Evolutionary conservation across 1,140 invertebrate genomes (phyloP).

Genomic region (Spodoptera litura): DNA sequence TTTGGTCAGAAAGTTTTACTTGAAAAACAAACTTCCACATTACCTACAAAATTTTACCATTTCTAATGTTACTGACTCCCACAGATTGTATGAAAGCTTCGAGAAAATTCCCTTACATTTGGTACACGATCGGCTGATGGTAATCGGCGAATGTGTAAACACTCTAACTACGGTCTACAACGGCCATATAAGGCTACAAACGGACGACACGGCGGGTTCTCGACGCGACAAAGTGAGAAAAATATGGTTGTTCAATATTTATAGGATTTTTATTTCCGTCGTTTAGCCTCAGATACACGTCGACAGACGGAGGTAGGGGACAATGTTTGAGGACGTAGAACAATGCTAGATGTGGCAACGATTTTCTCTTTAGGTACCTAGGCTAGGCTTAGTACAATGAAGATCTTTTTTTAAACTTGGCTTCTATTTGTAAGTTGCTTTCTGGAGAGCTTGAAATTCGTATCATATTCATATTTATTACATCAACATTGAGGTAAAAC

Average conservation of each 20-base stretch:
- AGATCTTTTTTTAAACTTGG: too few relatives aligned
- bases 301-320: slow-evolving; percentile 57
- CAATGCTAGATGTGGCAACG: slow-evolving; percentile 54
- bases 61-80: too few relatives aligned
- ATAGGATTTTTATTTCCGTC: slow-evolving; percentile 84
- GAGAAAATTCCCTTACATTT: not conserved
- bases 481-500: too few relatives aligned
- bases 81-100: too few relatives aligned
- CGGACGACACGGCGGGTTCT: slow-evolving; percentile 63
- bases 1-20: too few relatives aligned
- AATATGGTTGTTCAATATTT: slow-evolving; percentile 85
- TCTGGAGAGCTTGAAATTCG: too few relatives aligned
- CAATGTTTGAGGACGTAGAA: slow-evolving; percentile 53
- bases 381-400: not conserved
- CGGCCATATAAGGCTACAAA: slow-evolving; percentile 57
- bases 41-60: too few relatives aligned
- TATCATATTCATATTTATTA: too few relatives aligned
- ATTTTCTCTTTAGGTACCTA: not conserved
- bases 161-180: slow-evolving; percentile 51
- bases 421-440: too few relatives aligned
- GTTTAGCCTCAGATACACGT: slow-evolving; percentile 80
- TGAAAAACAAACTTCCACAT: too few relatives aligned
- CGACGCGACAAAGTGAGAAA: slow-evolving; percentile 83
- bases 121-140: not conserved
- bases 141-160: slow-evolving; percentile 38